phyloP scores from a whole-genome alignment of 2,797 vertebrate species.

The Streptopelia turtur region DNA sequence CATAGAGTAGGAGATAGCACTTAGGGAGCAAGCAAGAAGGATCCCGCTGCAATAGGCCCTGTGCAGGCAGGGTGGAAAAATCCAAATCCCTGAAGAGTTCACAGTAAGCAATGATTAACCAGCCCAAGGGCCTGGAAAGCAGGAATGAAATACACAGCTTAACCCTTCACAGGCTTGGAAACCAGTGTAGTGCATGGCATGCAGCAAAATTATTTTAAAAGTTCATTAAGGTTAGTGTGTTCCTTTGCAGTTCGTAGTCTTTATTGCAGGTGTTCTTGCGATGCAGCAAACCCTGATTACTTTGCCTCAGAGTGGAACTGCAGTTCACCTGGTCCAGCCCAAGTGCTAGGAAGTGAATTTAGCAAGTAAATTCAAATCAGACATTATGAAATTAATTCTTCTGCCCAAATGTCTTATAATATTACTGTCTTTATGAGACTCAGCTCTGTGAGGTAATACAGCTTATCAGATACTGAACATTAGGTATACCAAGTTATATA shows the following conservation, averaged over 20 bases:
- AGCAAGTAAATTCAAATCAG: background rate
- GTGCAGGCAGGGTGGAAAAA: conserved; percentile 1
- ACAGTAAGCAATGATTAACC: background rate
- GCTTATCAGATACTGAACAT: background rate
- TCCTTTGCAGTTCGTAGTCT: background rate
- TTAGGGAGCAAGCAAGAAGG: background rate
- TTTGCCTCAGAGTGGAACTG: background rate
- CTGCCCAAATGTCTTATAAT: background rate
- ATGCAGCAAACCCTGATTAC: background rate
- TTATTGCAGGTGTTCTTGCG: background rate
- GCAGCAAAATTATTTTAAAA: background rate
- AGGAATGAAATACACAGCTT: background rate
- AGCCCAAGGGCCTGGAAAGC: conserved; percentile 1
- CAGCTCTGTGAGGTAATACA: background rate
- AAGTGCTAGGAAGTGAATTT: background rate
- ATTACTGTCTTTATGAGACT: background rate
- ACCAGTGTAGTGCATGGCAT: background rate
- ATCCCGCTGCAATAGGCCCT: background rate
- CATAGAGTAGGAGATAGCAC: background rate
- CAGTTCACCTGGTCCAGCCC: background rate
- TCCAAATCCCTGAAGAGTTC: background rate
- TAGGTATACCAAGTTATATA: background rate
- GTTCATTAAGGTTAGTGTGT: background rate
- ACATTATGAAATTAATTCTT: background rate
- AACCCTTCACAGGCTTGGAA: background rate